These are phyloP conservation scores for Saccopteryx leptura DNA, from an alignment of 2,113 vertebrate genomes.

Conservation along the genomic window DNA sequence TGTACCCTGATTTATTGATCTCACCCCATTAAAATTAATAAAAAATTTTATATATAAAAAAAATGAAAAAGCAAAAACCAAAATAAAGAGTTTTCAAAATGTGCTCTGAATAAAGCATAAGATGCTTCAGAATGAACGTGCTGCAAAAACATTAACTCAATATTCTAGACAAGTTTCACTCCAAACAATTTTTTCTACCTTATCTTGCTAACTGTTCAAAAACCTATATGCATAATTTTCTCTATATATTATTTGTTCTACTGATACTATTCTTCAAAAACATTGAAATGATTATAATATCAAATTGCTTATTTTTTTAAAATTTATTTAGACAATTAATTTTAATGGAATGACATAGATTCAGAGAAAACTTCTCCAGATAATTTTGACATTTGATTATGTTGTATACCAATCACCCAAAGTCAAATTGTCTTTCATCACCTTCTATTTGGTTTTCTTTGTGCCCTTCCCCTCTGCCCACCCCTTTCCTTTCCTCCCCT, in stretches of 20 bases:
- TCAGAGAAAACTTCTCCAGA: too few relatives aligned
- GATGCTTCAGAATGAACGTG: background rate
- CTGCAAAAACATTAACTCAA: constrained; percentile 39
- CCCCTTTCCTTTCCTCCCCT: too few relatives aligned
- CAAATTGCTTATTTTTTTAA: constrained; percentile 68
- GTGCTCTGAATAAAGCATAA: constrained; percentile 56
- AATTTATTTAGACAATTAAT: too few relatives aligned
- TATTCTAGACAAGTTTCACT: constrained; percentile 44
- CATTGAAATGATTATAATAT: constrained; percentile 63
- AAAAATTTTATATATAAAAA: too few relatives aligned
- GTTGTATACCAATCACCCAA: too few relatives aligned
- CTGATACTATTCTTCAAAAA: constrained; percentile 61
- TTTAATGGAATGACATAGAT: too few relatives aligned
- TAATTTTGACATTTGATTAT: too few relatives aligned
- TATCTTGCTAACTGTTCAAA: constrained; percentile 39
- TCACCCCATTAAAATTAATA: too few relatives aligned
- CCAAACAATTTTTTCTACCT: background rate
- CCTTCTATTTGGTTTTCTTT: too few relatives aligned
- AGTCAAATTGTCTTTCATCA: too few relatives aligned
- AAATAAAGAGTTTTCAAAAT: constrained; percentile 66
- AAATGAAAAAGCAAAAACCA: constrained; percentile 49
- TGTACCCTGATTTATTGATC: too few relatives aligned
- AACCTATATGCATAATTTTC: constrained; percentile 58
- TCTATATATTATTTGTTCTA: background rate
- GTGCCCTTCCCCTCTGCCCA: too few relatives aligned